Conservation (phyloP, 2,113 vertebrate species). For the Trogon melanurus region DNA sequence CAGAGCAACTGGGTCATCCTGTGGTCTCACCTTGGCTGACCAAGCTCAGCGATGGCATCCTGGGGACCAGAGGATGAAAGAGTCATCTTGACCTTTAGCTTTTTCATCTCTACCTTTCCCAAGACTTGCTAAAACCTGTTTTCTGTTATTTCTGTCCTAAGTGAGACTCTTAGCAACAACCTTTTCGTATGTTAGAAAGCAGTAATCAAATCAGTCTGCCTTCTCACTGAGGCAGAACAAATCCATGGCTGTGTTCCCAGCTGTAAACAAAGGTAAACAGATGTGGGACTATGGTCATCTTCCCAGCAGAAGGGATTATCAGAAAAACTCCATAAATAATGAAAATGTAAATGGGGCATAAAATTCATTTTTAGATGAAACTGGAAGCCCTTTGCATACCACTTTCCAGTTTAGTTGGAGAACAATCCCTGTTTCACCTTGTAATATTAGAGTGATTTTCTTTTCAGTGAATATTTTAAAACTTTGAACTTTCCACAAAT, state of each 20-base stretch:
- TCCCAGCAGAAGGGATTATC: slow-evolving; percentile 31
- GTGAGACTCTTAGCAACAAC: neutral
- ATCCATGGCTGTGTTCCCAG: slow-evolving; percentile 54
- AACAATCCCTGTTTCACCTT: neutral
- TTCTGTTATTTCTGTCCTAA: neutral
- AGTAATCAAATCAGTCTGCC: slow-evolving; percentile 40
- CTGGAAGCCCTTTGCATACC: neutral
- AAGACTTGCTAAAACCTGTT: neutral
- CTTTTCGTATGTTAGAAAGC: neutral
- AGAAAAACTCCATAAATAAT: slow-evolving; percentile 48
- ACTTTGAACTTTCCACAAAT: neutral
- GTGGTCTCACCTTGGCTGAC: neutral
- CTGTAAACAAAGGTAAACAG: slow-evolving; percentile 64
- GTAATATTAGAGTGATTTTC: neutral
- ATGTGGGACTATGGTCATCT: slow-evolving; percentile 40
- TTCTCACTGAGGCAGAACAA: slow-evolving; percentile 21
- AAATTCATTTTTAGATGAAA: slow-evolving; percentile 14
- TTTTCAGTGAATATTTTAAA: neutral
- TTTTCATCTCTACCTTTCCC: neutral
- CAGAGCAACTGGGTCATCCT: neutral
- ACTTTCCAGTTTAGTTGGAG: neutral
- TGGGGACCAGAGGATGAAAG: neutral
- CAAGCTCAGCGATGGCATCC: neutral
- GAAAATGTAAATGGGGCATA: slow-evolving; percentile 44
- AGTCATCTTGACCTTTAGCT: neutral